Conservation (phyloP, 1,140 invertebrate species). For the Coelopa frigida region DNA sequence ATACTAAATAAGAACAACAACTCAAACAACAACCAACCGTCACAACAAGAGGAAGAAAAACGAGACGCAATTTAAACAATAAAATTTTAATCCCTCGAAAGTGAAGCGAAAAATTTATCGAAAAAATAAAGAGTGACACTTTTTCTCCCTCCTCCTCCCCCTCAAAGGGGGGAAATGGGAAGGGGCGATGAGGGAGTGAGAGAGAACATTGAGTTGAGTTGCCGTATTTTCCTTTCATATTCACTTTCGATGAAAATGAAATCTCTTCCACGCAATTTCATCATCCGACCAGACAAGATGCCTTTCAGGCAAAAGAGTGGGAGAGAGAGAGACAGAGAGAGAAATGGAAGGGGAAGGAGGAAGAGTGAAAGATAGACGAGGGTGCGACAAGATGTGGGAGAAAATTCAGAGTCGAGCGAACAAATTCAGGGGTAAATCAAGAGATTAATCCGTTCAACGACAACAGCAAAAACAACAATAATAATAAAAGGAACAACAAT, state of each 20-base stretch:
- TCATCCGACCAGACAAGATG: not conserved
- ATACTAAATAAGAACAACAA: not conserved
- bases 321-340: conserved; percentile 11
- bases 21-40: too few relatives aligned
- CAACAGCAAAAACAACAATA: too few relatives aligned
- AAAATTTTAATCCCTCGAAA: not conserved
- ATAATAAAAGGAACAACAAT: conserved; percentile 8
- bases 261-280: conserved; percentile 37
- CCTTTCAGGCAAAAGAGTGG: not conserved
- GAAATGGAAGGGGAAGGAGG: conserved; percentile 4
- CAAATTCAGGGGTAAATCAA: conserved; percentile 30
- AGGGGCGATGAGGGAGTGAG: not conserved
- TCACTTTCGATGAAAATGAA: conserved; percentile 9
- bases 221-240: not conserved
- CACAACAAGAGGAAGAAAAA: not conserved
- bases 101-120: not conserved
- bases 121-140: not conserved
- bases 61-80: not conserved
- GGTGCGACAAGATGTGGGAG: not conserved
- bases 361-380: not conserved
- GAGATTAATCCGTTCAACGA: conserved; percentile 43
- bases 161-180: too few relatives aligned
- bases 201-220: not conserved
- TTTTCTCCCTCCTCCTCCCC: too few relatives aligned
- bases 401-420: not conserved